Percentiles rank a stretch among this genome's conserved stretches.
phyloP scores from a whole-genome alignment of 2,888 invertebrate species.

The Parnassius apollo region DNA sequence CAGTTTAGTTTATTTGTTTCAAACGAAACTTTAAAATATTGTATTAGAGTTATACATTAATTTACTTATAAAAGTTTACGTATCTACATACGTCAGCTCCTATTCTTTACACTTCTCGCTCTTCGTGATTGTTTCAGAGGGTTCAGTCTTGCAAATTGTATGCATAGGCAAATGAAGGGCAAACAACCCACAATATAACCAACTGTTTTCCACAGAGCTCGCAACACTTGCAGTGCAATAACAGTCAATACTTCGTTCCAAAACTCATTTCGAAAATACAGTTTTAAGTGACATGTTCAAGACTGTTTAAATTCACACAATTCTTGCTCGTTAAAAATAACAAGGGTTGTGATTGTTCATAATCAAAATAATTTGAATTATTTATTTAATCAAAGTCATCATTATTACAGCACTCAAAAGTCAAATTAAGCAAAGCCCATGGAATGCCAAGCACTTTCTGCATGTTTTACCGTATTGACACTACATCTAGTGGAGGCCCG shows the following conservation, averaged over 20 bases:
- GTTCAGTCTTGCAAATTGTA: slow-evolving; percentile 1
- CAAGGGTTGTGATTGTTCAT: too few species aligned
- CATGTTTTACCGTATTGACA: too few species aligned
- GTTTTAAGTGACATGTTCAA: background rate
- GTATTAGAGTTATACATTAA: too few species aligned
- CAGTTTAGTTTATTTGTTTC: too few species aligned
- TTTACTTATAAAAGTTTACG: too few species aligned
- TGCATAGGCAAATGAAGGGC: background rate
- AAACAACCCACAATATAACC: slow-evolving; percentile 1
- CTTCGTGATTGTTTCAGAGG: background rate
- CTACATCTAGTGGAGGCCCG: too few species aligned
- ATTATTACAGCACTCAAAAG: too few species aligned
- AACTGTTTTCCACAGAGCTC: background rate
- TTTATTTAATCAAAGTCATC: too few species aligned
- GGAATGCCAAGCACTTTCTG: too few species aligned
- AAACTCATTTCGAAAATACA: background rate
- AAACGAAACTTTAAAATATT: too few species aligned
- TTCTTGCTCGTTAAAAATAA: background rate
- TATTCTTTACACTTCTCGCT: background rate
- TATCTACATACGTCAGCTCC: background rate
- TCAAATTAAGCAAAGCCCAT: too few species aligned
- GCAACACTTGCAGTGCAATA: background rate
- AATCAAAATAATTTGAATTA: too few species aligned
- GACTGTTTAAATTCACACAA: background rate
- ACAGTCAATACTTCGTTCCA: background rate